Base-by-base conservation (phyloP, 2,797 vertebrate species). In the Hyperoplus immaculatus region DNA sequence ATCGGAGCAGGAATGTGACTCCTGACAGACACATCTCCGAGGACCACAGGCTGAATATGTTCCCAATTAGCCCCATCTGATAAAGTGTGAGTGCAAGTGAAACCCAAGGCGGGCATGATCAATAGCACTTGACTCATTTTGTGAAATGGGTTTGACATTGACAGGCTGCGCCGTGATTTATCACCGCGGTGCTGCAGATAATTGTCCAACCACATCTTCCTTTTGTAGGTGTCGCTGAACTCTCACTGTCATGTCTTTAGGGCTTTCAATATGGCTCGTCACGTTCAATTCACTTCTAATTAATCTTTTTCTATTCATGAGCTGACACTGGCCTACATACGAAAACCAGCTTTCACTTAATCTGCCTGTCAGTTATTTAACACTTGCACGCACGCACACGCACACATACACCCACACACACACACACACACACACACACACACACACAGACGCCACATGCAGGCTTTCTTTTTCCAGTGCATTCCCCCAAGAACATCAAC, bases 61-160 rank as follows among this genome's bases (percentile, higher is more conserved):
- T 94, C 91, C 84, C 87, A 92, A 93, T 94, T 94, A 94, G 86
- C 87, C 86, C 57, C 94, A 93, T 94, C 90, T 93, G 93, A 94
- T 93, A 93, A 93, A 93, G 88, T 88, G 87, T 90, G 92, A 93
- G 92, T 93, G 92, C 87, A 91, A 92, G 91, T 88, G 89, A 93
- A 93, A 94, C 83, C 84, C 90, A 80, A 92, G 80, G 89, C 86
- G 59, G 82, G 61, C 79, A 78, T 91, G 92, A 94, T 94, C 94
- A 94, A 93, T 93, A 88, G 91, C 87, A 81, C 84, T 93, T 80
- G 86, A 85, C 86, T 91, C 82, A 49, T 90, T 90, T 86, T 89
- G 81, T 92, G 86, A 84, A 84, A 84, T 66, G 83, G 81, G 50
- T 80, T 81, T 89, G 92, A 92, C 91, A 76, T 61, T 91, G 93